Evolutionary conservation across 2,797 vertebrate species (phyloP).

Genomic region (Lacerta viridis): DNA sequence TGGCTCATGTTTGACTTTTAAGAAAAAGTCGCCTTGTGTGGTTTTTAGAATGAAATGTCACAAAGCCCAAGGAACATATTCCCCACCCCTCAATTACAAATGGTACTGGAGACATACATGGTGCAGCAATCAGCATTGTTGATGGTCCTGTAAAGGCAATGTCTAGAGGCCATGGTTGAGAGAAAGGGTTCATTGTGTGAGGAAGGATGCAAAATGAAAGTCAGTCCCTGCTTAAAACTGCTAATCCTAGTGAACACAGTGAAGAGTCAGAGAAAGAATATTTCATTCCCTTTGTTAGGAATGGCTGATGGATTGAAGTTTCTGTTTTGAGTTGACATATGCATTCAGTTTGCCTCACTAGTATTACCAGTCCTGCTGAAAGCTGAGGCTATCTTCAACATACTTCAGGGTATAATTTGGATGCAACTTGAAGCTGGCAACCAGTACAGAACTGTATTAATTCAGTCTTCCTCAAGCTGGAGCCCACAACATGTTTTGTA

Average conservation of each 20-base stretch:
- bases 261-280: conserved; percentile 10
- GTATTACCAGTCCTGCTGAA: not conserved
- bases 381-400: not conserved
- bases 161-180: not conserved
- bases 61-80: not conserved
- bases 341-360: conserved; percentile 3
- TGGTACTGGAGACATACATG: not conserved
- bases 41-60: conserved; percentile 25
- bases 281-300: conserved; percentile 4
- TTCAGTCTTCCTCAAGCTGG: too few species aligned
- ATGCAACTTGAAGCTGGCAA: not conserved
- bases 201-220: conserved; percentile 4
- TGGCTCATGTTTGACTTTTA: conserved; percentile 55
- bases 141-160: conserved; percentile 6
- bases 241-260: conserved; percentile 11
- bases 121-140: not conserved
- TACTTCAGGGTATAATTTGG: not conserved
- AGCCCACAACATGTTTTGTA: too few species aligned
- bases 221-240: not conserved
- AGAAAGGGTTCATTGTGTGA: conserved; percentile 16
- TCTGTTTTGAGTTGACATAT: not conserved
- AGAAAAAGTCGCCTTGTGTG: conserved; percentile 37
- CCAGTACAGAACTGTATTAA: not conserved
- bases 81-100: not conserved
- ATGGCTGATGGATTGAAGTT: conserved; percentile 1